Evolutionary conservation across 2,113 vertebrate genomes (phyloP).

Genomic region (Stegastes partitus): DNA sequence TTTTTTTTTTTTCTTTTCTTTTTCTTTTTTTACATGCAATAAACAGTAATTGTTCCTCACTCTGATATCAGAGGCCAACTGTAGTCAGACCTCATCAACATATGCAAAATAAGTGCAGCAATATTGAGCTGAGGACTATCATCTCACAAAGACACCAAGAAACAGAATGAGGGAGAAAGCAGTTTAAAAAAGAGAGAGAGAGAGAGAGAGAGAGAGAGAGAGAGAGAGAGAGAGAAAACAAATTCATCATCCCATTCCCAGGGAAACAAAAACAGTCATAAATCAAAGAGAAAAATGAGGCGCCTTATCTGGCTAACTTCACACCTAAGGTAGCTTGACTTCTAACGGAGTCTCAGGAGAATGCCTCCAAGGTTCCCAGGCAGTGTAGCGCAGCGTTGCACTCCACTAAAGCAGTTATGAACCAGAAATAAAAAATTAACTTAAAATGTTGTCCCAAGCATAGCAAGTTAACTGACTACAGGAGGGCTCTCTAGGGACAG

Average conservation of each 20-base stretch:
- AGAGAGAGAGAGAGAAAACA: too few species aligned
- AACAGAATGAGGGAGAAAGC: slow-evolving; percentile 33
- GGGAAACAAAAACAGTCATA: slow-evolving; percentile 82
- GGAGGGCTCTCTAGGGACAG: slow-evolving; percentile 37
- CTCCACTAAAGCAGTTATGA: slow-evolving; percentile 57
- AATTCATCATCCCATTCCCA: slow-evolving; percentile 79
- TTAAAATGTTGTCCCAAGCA: slow-evolving; percentile 51
- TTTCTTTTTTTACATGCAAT: slow-evolving; percentile 29
- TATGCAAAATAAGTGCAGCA: slow-evolving; percentile 33
- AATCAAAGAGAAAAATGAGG: slow-evolving; percentile 85
- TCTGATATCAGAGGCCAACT: neutral
- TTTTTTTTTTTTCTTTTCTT: slow-evolving; percentile 36
- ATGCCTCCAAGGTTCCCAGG: slow-evolving; percentile 66
- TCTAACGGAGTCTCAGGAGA: slow-evolving; percentile 72
- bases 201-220: too few species aligned
- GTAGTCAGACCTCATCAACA: slow-evolving; percentile 23
- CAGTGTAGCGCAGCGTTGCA: slow-evolving; percentile 54
- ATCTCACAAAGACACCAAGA: slow-evolving; percentile 41
- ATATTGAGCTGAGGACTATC: slow-evolving; percentile 39
- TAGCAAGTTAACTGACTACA: slow-evolving; percentile 49
- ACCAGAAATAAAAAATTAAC: slow-evolving; percentile 76
- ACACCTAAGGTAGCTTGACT: slow-evolving; percentile 84
- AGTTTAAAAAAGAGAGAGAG: too few species aligned
- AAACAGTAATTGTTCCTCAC: slow-evolving; percentile 39
- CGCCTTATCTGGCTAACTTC: slow-evolving; percentile 84